Conservation (phyloP, 1,140 invertebrate species). For the Penaeus indicus region DNA sequence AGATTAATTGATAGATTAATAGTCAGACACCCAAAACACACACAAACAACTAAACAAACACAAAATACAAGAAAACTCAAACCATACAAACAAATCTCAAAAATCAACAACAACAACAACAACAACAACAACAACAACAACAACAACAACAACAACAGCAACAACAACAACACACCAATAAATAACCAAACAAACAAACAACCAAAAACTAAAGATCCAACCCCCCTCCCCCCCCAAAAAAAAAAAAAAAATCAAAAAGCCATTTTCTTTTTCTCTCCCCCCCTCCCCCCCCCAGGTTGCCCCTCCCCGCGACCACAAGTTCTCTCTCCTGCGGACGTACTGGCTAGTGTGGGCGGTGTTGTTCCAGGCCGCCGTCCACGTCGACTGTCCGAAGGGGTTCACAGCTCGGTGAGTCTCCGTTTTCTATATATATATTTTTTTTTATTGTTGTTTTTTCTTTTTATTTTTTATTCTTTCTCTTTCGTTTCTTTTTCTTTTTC, state of each 20-base stretch:
- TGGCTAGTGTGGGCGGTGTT: slow-evolving; percentile 99
- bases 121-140: too few species aligned
- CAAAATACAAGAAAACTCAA: too few species aligned
- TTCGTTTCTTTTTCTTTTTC: too few species aligned
- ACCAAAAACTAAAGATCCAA: too few species aligned
- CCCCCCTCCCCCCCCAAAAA: neutral
- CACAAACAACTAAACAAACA: too few species aligned
- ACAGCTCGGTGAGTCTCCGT: slow-evolving; percentile 78
- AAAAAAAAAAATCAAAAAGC: neutral
- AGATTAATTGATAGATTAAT: neutral
- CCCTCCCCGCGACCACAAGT: slow-evolving; percentile 76
- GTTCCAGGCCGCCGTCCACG: slow-evolving; percentile 96
- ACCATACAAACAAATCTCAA: too few species aligned
- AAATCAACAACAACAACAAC: too few species aligned
- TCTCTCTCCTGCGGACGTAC: slow-evolving; percentile 96
- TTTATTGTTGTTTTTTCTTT: neutral
- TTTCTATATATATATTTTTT: too few species aligned
- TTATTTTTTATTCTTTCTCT: neutral
- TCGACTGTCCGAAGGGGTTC: slow-evolving; percentile 94
- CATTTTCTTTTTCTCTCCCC: neutral
- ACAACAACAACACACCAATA: too few species aligned
- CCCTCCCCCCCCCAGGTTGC: slow-evolving; percentile 45
- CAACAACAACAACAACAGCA: too few species aligned
- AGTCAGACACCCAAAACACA: too few species aligned
- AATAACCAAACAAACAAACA: too few species aligned